Evolutionary conservation across 2,797 vertebrate species (phyloP).

Genomic region (Chiloscyllium punctatum): DNA sequence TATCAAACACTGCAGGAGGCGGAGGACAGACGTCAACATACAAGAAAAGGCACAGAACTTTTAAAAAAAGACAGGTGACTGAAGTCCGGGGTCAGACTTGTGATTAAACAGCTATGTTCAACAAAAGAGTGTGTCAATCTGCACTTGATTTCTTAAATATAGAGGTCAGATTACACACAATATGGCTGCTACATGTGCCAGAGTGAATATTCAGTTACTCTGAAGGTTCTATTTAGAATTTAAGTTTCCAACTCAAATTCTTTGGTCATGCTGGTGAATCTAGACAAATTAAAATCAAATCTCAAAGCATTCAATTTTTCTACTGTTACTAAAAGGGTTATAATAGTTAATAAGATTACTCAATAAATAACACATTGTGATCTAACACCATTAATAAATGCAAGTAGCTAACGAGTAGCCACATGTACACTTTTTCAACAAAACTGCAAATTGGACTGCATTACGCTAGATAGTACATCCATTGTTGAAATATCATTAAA

Average conservation of each 20-base stretch:
- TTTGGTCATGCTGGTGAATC: background rate
- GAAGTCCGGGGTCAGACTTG: background rate
- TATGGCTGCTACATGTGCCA: background rate
- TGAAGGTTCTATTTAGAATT: background rate
- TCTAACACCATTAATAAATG: background rate
- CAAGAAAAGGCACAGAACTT: background rate
- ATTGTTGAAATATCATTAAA: constrained; percentile 13
- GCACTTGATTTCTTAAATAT: background rate
- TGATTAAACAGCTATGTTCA: background rate
- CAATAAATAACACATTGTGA: constrained; percentile 25
- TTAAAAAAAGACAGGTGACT: background rate
- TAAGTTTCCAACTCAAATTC: background rate
- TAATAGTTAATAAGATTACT: constrained; percentile 2
- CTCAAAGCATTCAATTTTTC: background rate
- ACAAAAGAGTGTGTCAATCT: background rate
- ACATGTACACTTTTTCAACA: background rate
- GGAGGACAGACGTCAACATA: background rate
- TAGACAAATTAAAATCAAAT: constrained; percentile 12
- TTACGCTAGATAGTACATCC: background rate
- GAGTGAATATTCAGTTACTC: background rate
- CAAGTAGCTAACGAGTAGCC: background rate
- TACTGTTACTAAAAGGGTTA: background rate
- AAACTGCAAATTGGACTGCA: background rate
- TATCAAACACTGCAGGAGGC: background rate
- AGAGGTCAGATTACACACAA: background rate